Base-by-base conservation (phyloP, 2,888 invertebrate genomes). In the Macrosiphum euphorbiae region DNA sequence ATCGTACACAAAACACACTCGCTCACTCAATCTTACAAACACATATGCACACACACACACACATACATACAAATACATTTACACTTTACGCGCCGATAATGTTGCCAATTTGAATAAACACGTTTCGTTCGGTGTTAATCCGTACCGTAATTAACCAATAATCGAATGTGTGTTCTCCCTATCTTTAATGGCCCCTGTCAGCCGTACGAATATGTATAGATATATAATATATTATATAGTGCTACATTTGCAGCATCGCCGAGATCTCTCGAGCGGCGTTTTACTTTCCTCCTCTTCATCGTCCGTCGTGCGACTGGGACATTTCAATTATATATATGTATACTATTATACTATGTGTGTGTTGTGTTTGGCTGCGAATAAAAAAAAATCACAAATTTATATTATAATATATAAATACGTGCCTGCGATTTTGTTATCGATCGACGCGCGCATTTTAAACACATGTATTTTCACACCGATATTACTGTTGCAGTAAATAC, bases 81-180 rank as follows among this genome's bases (percentile, higher is more conserved):
- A 78, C 78, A 78, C 8, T 78, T 78, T 20, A 78, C 78, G 35
- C 78, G 16, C 35, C 35, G 78, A 85, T 91, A 58, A 61, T 87
- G 92, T 92, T 61, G 92, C 47, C 92, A 44, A 67, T 93, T 93
- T 58, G 55, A 89, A 93, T 88, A 92, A 88, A 92, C 92, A 89
- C 88, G 93, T 93, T 93, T 93, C 58, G 89, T 88, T 88, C 35
- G 20, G 78, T 78, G 92, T 92, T 92, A 92, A 92, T 92, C 89
- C 88, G 47, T 61, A 52, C 61, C 87, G 52, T 88, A 92, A 92
- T 92, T 88, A 52, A 88, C 88, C 93, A 88, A 92, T 88, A 92
- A 88, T 88, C 78, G 78, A 55, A 47, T 67, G 67, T 88, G 52
- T 67, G 13, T 67, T 87, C 55, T 24, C 41, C 50, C 28, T 92